Evolutionary conservation across 92 coral and sea anemone genomes (phyloP), one percentile per base, ranked within the genome.

Genomic region (Porites rus): DNA sequence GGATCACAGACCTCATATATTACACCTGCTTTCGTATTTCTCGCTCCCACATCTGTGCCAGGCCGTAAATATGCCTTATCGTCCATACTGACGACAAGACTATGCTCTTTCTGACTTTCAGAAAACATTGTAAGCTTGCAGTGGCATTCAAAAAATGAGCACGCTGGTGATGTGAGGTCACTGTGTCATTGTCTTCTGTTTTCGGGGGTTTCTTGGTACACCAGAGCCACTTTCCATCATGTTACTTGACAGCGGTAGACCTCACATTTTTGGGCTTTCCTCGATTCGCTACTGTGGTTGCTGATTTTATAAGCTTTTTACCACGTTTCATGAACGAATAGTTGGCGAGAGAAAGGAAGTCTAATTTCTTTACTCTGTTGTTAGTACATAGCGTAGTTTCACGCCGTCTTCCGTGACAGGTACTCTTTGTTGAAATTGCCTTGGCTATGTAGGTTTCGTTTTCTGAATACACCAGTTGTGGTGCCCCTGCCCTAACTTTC

Each of bases 331-430:
- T 54, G 25, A 65, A 63, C 25, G 72, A 80, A 78, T 89, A 86
- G 85, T 92, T 86, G 25, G 89, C 91, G 64, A 86, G 76, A 69
- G 86, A 81, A 69, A 92, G 65, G 75, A 90, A 83, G 86, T 89
- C 65, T 60, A 89, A 65, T 59, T 90, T 77, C 84, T 92, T 92
- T 66, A 90, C 93, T 65, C 95, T 83, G 74, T 90, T 91, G 79
- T 93, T 53, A 76, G 81, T 86, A 75, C 75, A 89, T 53, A 92
- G 91, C 17, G 61, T 10, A 56, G 14, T 56, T 56, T 56, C 61
- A 9, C 75, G 84, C 81, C 25, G 91, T 86, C 56, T 92, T 91
- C 61, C 61, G 14, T 90, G 93, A 79, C 84, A 90, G 60, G 84
- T 86, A 90, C 93, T 90, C 62, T 90, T 90, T 79, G 86, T 72